Percentiles rank a stretch among this genome's conserved stretches.
Conservation (phyloP, 2,113 vertebrate species). For the Zosterops hypoxanthus region DNA sequence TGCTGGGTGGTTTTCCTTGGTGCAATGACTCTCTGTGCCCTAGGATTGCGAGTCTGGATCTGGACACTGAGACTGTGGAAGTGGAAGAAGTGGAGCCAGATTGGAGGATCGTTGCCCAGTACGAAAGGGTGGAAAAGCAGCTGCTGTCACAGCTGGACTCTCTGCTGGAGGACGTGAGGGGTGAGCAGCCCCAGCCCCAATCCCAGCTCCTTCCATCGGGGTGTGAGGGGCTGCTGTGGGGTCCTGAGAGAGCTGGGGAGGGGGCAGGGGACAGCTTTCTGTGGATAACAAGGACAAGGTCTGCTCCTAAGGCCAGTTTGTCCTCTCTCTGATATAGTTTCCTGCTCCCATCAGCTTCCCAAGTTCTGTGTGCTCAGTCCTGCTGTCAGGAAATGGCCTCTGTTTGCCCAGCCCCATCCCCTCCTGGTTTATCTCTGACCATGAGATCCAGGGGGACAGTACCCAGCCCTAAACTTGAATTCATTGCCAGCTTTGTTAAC, state of each 20-base stretch:
- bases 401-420: not conserved
- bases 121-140: rapidly evolving
- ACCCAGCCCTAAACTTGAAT: not conserved
- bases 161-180: rapidly evolving
- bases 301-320: not conserved
- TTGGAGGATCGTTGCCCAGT: rapidly evolving
- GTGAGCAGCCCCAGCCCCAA: not conserved
- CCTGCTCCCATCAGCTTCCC: not conserved
- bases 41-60: not conserved
- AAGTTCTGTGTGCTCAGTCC: not conserved
- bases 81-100: not conserved
- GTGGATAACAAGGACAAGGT: not conserved
- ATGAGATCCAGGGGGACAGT: not conserved
- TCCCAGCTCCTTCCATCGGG: not conserved
- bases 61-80: rapidly evolving
- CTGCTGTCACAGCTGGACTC: rapidly evolving
- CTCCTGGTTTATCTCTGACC: not conserved
- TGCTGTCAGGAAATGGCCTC: rapidly evolving
- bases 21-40: not conserved
- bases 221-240: not conserved
- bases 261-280: not conserved
- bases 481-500: not conserved
- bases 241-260: not conserved
- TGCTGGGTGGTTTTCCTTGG: not conserved
- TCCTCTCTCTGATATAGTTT: not conserved